Evolutionary conservation across 2,888 invertebrate genomes (phyloP).

Genomic region (Euplagia quadripunctaria): DNA sequence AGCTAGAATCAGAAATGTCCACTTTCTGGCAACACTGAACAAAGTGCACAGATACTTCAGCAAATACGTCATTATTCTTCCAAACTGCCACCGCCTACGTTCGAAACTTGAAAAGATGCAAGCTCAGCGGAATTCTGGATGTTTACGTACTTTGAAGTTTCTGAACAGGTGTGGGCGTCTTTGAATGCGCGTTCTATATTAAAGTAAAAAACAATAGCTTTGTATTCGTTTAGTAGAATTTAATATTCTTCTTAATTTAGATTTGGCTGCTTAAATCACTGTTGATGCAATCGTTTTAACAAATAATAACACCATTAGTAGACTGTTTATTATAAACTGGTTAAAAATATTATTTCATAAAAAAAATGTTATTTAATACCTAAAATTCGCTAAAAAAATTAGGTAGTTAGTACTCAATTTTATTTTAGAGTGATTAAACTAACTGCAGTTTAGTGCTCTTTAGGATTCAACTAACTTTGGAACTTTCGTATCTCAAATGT

Average conservation of each 20-base stretch:
- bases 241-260: neutral
- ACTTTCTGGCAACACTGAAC: conserved; percentile 18
- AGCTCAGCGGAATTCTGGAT: conserved; percentile 56
- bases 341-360: no score
- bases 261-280: neutral
- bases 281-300: neutral
- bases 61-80: conserved; percentile 61
- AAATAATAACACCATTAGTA: no score
- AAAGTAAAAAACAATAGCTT: conserved; percentile 14
- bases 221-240: neutral
- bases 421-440: no score
- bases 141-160: conserved; percentile 58
- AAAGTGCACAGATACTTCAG: conserved; percentile 57
- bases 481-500: no score
- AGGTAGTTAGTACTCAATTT: no score
- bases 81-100: conserved; percentile 54
- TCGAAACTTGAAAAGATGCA: conserved; percentile 60
- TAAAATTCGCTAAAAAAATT: no score
- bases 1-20: conserved; percentile 5
- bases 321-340: no score
- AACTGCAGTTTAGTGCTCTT: no score
- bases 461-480: no score
- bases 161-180: conserved; percentile 45
- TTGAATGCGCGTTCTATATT: conserved; percentile 36
- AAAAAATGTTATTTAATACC: no score